Percentiles rank a stretch among this genome's conserved stretches.
phyloP scores from a whole-genome alignment of 2,113 vertebrate genomes.

The Psilopsiagon aurifrons region DNA sequence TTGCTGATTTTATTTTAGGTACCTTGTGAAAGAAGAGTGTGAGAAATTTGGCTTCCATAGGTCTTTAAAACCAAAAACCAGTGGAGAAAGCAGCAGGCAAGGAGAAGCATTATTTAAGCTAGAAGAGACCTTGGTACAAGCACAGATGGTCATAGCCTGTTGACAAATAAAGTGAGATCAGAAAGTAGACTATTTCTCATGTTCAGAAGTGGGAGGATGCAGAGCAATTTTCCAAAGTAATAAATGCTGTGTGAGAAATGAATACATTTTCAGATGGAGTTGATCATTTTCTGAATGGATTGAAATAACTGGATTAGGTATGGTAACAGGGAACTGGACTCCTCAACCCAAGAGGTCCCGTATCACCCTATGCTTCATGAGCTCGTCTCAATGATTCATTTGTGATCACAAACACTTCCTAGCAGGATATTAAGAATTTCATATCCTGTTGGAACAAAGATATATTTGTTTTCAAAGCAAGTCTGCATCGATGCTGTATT shows the following conservation, averaged over 20 bases:
- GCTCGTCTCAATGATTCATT: background rate
- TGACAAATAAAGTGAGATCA: slow-evolving; percentile 38
- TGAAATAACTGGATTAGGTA: background rate
- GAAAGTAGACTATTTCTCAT: background rate
- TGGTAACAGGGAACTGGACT: background rate
- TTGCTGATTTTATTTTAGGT: slow-evolving; percentile 7
- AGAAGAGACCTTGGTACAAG: background rate
- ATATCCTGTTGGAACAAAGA: background rate
- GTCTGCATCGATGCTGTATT: background rate
- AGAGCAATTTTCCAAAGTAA: slow-evolving; percentile 6
- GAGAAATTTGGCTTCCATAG: background rate
- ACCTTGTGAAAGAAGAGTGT: background rate
- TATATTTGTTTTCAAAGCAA: background rate
- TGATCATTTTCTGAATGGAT: background rate
- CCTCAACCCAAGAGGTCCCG: background rate
- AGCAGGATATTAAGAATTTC: background rate
- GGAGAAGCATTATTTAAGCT: background rate
- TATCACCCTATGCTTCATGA: background rate
- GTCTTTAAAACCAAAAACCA: background rate
- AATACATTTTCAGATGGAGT: background rate
- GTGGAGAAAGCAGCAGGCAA: background rate
- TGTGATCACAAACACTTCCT: background rate
- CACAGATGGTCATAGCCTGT: background rate
- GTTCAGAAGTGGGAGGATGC: background rate
- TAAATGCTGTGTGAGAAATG: slow-evolving; percentile 9